Evolutionary conservation across 2,888 invertebrate genomes (phyloP).

Genomic region (Gonocerus acuteangulatus): DNA sequence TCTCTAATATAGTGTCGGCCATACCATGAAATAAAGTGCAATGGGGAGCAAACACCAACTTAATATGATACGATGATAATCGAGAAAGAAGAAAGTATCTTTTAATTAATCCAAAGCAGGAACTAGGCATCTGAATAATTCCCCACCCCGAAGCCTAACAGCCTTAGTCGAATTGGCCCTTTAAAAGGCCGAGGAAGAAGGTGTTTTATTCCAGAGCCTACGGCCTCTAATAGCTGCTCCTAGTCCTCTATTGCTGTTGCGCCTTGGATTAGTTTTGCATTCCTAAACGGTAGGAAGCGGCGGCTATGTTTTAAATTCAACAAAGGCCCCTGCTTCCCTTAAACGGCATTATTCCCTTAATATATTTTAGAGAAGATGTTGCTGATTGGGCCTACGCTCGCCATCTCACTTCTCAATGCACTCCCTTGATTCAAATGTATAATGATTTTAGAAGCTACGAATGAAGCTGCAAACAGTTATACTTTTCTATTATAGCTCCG

Average conservation of each 20-base stretch:
- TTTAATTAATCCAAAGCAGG: slow-evolving; percentile 13
- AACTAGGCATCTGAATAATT: slow-evolving; percentile 12
- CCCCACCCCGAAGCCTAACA: not conserved
- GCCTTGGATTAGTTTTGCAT: slow-evolving; percentile 17
- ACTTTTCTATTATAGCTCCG: too few species aligned
- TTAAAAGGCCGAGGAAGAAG: slow-evolving; percentile 16
- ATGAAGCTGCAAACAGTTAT: too few species aligned
- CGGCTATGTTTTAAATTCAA: slow-evolving; percentile 8
- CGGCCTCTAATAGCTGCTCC: slow-evolving; percentile 5
- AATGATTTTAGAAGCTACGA: too few species aligned
- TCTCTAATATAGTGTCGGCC: too few species aligned
- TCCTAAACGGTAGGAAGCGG: slow-evolving; percentile 5
- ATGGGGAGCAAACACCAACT: too few species aligned
- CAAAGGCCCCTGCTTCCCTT: not conserved
- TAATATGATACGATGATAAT: too few species aligned
- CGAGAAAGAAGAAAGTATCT: not conserved
- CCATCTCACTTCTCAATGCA: not conserved
- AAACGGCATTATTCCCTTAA: slow-evolving; percentile 17
- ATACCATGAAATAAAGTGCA: too few species aligned
- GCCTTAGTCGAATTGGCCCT: slow-evolving; percentile 6
- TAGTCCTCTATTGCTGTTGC: slow-evolving; percentile 15
- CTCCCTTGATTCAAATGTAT: too few species aligned
- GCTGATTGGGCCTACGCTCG: slow-evolving; percentile 4
- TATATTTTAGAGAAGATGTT: slow-evolving; percentile 7
- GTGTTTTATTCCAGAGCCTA: slow-evolving; percentile 17